phyloP scores from a whole-genome alignment of 2,888 invertebrate genomes.

The Poecilus cupreus region DNA sequence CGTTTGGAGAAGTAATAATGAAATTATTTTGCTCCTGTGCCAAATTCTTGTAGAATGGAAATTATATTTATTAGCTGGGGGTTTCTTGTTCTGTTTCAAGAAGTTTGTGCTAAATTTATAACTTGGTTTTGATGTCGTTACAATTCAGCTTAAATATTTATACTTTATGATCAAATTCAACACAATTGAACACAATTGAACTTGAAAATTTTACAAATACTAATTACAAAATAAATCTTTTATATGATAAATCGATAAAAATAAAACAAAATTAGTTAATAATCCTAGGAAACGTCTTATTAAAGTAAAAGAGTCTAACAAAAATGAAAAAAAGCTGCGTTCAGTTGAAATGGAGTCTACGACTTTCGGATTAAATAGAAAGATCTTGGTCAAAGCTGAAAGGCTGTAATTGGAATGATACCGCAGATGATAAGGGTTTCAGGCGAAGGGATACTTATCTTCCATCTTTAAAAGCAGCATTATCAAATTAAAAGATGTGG shows the following conservation, averaged over 20 bases:
- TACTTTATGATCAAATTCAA: not conserved
- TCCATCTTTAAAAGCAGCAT: constrained; percentile 3
- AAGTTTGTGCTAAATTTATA: not conserved
- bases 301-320: constrained; percentile 23
- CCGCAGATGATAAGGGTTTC: constrained; percentile 21
- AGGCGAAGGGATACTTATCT: constrained; percentile 10
- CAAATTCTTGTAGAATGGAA: constrained; percentile 39
- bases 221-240: too few relatives aligned
- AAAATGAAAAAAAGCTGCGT: constrained; percentile 35
- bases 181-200: too few relatives aligned
- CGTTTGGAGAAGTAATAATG: constrained; percentile 48
- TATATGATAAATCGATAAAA: too few relatives aligned
- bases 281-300: not conserved
- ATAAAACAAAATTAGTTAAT: not conserved
- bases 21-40: constrained; percentile 54
- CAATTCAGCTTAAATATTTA: not conserved
- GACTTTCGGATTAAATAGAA: constrained; percentile 31
- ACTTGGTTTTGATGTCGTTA: not conserved
- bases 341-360: constrained; percentile 12
- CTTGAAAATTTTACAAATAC: too few relatives aligned
- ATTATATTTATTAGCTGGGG: constrained; percentile 31
- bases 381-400: constrained; percentile 40
- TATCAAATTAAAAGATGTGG: constrained; percentile 32
- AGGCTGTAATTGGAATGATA: constrained; percentile 45
- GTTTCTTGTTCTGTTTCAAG: constrained; percentile 1